Percentiles rank a stretch among this genome's conserved stretches.
phyloP scores from a whole-genome alignment of 2,797 vertebrate genomes.

The Coranthus polyacanthus region DNA sequence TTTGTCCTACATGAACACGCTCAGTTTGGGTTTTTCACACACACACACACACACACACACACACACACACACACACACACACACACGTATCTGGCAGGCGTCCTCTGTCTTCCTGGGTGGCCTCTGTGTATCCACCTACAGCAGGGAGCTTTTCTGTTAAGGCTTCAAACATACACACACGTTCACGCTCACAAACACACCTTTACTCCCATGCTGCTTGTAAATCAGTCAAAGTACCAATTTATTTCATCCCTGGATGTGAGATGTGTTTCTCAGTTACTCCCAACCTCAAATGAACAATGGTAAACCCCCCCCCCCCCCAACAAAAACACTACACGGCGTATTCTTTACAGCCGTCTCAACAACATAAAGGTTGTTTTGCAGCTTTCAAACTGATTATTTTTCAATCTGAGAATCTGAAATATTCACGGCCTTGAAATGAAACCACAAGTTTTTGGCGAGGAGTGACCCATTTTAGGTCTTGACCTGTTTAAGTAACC shows the following conservation, averaged over 20 bases:
- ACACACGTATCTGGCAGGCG: slow-evolving; percentile 13
- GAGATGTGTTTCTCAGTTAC: background rate
- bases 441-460: background rate
- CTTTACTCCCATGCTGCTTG: slow-evolving; percentile 22
- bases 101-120: slow-evolving; percentile 53
- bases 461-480: slow-evolving; percentile 20
- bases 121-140: slow-evolving; percentile 28
- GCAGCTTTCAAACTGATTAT: background rate
- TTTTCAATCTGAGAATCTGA: background rate
- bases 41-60: slow-evolving; percentile 18
- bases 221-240: slow-evolving; percentile 41
- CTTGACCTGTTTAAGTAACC: background rate
- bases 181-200: slow-evolving; percentile 21
- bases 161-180: slow-evolving; percentile 12
- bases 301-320: background rate
- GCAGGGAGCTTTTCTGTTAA: slow-evolving; percentile 22
- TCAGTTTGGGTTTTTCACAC: background rate
- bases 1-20: background rate
- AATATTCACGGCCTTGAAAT: too few species aligned
- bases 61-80: background rate
- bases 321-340: background rate
- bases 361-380: background rate
- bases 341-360: background rate
- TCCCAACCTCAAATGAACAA: background rate
- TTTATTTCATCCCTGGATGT: slow-evolving; percentile 2